A percentile compares a stretch with the other conserved stretches of the same genome.
Conservation (phyloP, 1,140 invertebrate genomes). For the Drusus annulatus region DNA sequence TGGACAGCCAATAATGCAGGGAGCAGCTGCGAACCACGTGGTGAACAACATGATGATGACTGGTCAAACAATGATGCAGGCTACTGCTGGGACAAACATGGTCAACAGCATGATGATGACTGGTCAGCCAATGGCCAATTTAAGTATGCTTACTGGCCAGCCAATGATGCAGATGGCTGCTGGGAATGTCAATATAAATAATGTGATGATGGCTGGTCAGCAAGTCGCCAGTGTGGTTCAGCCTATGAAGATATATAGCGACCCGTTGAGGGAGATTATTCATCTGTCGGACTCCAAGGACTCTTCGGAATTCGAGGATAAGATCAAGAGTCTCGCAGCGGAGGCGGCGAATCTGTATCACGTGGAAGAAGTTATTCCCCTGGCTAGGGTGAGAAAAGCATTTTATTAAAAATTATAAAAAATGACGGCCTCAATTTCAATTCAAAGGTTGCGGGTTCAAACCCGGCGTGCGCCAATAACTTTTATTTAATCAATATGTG, state of each 20-base stretch:
- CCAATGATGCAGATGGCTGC: too few species aligned
- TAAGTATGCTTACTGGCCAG: not conserved
- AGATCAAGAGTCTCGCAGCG: slow-evolving; percentile 52
- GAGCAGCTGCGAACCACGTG: not conserved
- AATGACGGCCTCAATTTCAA: too few species aligned
- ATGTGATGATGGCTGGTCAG: not conserved
- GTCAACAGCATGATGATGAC: not conserved
- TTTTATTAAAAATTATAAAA: too few species aligned
- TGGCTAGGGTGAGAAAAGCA: slow-evolving; percentile 40
- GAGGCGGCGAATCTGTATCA: slow-evolving; percentile 57
- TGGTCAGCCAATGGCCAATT: not conserved
- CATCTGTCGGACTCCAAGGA: slow-evolving; percentile 55
- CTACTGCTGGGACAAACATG: not conserved
- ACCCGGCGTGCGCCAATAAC: too few species aligned
- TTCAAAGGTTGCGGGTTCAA: too few species aligned
- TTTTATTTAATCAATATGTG: too few species aligned
- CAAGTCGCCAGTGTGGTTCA: too few species aligned
- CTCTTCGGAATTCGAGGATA: slow-evolving; percentile 52
- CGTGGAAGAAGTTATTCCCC: slow-evolving; percentile 54
- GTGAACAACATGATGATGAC: not conserved
- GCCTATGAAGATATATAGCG: slow-evolving; percentile 52
- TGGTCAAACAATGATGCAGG: not conserved
- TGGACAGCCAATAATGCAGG: not conserved
- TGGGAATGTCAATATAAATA: too few species aligned
- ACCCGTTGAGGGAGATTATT: slow-evolving; percentile 54